Conservation (phyloP, 2,888 invertebrate species). For the Diploptera punctata region DNA sequence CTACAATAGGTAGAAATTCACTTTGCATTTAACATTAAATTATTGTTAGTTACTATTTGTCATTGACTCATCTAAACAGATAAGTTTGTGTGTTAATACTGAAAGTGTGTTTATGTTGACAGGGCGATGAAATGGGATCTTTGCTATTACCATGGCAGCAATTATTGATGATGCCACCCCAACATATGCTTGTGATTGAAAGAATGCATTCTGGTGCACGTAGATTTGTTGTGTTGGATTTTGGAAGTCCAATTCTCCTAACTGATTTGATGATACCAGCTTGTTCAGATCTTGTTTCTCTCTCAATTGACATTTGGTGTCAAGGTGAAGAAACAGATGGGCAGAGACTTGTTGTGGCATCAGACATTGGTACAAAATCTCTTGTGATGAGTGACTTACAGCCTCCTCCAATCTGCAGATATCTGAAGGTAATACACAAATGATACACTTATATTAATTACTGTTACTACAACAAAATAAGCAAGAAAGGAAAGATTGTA, state of each 20-base stretch:
- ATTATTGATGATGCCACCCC: slow-evolving; percentile 80
- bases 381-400: slow-evolving; percentile 88
- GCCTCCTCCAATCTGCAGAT: slow-evolving; percentile 88
- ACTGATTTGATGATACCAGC: slow-evolving; percentile 87
- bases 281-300: slow-evolving; percentile 81
- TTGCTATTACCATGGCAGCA: slow-evolving; percentile 70
- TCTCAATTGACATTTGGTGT: slow-evolving; percentile 91
- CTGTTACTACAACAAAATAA: too few relatives aligned
- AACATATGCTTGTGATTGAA: slow-evolving; percentile 84
- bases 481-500: too few relatives aligned
- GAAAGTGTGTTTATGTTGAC: too few relatives aligned
- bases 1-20: too few relatives aligned
- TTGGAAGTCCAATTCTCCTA: slow-evolving; percentile 83
- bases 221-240: slow-evolving; percentile 91
- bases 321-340: slow-evolving; percentile 86
- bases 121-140: slow-evolving; percentile 20
- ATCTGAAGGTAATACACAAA: slow-evolving; percentile 75
- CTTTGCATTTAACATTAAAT: too few relatives aligned
- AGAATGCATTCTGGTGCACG: slow-evolving; percentile 93
- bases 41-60: background rate
- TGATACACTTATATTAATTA: too few relatives aligned
- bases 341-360: slow-evolving; percentile 81
- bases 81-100: background rate
- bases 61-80: background rate
- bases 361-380: slow-evolving; percentile 87